Conservation (phyloP, 2,888 invertebrate genomes). For the Autographa pulchrina region DNA sequence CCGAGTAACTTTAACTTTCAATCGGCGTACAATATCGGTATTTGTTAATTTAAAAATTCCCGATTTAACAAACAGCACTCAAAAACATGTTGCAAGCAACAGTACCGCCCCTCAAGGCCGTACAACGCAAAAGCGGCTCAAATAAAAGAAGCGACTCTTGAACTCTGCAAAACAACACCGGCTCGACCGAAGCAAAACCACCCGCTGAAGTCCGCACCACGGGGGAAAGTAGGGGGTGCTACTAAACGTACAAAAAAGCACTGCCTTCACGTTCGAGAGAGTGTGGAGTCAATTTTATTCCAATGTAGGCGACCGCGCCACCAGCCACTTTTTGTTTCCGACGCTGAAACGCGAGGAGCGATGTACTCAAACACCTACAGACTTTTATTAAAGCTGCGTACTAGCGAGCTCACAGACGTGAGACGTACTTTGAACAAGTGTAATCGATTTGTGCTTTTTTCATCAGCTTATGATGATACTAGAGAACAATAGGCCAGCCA, state of each 20-base stretch:
- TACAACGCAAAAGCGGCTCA: conserved; percentile 86
- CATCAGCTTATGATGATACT: conserved; percentile 29
- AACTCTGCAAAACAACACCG: conserved; percentile 89
- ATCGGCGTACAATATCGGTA: conserved; percentile 77
- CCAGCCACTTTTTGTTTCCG: conserved; percentile 88
- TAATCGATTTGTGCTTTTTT: conserved; percentile 48
- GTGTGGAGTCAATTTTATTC: conserved; percentile 90
- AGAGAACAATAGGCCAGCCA: conserved; percentile 24
- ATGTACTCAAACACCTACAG: conserved; percentile 87
- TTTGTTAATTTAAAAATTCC: conserved; percentile 88
- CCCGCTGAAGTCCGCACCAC: conserved; percentile 85
- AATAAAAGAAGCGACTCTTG: conserved; percentile 89
- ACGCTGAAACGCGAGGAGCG: conserved; percentile 86
- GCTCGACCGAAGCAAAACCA: conserved; percentile 88
- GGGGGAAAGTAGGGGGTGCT: conserved; percentile 72
- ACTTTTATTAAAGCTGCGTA: conserved; percentile 85
- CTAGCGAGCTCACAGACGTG: conserved; percentile 44
- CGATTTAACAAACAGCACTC: conserved; percentile 85
- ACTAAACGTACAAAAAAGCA: conserved; percentile 85
- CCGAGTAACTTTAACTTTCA: conserved; percentile 62
- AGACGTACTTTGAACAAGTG: conserved; percentile 48
- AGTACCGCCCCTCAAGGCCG: conserved; percentile 86
- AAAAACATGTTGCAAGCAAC: conserved; percentile 83
- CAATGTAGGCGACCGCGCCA: conserved; percentile 89
- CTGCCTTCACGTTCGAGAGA: conserved; percentile 88